Base-by-base conservation (phyloP, 2,888 invertebrate species). In the Dione juno region DNA sequence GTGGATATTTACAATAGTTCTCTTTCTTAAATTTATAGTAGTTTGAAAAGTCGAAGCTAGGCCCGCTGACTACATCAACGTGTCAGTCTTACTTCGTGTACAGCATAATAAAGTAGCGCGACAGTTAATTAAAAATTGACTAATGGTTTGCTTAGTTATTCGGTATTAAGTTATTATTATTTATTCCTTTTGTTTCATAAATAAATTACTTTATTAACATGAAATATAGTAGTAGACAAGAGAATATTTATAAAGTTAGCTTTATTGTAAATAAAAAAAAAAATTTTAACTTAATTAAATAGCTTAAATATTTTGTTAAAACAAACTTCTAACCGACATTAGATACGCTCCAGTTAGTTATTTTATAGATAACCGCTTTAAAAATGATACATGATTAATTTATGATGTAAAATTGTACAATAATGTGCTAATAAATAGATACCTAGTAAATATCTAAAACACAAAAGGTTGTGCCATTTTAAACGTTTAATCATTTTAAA, bases 101-200 rank as follows among this genome's bases (percentile, higher is more conserved):
- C 66, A 40, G 67, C 37, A 66, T 73, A 66, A 54, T 52, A 67
- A 70, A 70, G 43, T 58, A 65, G 21, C 43, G 37, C 53, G 48
- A 70, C 65, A 68, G 70, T 48, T 70, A 70, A 73, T 69, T 70
- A 70, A 67, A 61, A 72, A 65, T 67, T 72, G 70, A 72, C 58
- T 65, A 72, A 72, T 72, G 72, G 50, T 19, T 28, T 37, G 48
- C 37, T 50, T 50, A 50, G 48, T 50, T 50, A 40, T 64, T 19
- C 64, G 16, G 37, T 64, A 19, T 21, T 40, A 50, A 13, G 16
- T 19, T 37, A 6, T 50, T 37, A 19, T 37, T 50, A 64, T 48
- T 14, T 40, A 50, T 48, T 19, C 10, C 16, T 48, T 50, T 37
- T 37, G 35, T 37, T 19, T 50, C 16, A 50, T 0, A 43, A n/a